A percentile compares a stretch with the other conserved stretches of the same genome.
Evolutionary conservation across 2,797 vertebrate species (phyloP).

Genomic region (Xerus rutilus): DNA sequence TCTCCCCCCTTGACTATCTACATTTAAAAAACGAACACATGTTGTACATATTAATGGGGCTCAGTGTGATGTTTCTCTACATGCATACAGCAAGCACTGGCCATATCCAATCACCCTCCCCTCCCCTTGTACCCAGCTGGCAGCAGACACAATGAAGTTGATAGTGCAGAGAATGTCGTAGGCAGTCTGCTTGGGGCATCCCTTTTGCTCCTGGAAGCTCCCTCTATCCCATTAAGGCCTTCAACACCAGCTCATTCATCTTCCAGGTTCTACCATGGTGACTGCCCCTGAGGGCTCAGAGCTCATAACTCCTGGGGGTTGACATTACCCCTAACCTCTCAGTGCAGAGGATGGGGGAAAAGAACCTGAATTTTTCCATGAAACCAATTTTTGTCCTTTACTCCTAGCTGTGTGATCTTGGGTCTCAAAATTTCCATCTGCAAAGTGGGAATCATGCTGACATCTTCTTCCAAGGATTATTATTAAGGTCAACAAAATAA

Average conservation of each 20-base stretch:
- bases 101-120: background rate
- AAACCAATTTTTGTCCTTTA: background rate
- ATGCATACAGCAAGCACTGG: background rate
- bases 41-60: background rate
- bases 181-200: background rate
- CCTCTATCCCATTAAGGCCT: background rate
- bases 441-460: background rate
- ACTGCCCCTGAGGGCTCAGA: background rate
- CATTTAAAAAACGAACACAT: background rate
- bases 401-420: background rate
- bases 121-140: fast-evolving
- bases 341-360: background rate
- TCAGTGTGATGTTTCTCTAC: background rate
- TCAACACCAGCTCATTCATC: background rate
- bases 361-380: background rate
- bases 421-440: background rate
- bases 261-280: background rate
- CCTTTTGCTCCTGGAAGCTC: background rate
- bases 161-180: too few species aligned
- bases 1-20: background rate
- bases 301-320: background rate
- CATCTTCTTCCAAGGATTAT: background rate
- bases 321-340: background rate
- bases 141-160: background rate
- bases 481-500: background rate